Base-by-base conservation (phyloP, 2,797 vertebrate species). In the Cetoscarus ocellatus region DNA sequence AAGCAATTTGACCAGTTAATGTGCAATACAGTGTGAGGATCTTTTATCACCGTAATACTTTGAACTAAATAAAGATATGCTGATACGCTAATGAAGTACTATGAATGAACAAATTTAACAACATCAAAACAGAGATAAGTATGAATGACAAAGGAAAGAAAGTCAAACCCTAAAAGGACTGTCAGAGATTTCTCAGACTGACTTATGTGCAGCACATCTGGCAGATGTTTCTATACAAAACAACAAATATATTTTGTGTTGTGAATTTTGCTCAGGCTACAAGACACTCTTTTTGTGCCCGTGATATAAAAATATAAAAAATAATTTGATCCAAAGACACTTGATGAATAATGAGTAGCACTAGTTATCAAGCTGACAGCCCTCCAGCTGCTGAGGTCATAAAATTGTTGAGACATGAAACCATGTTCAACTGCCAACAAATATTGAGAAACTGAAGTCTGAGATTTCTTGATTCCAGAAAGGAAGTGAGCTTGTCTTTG, bases 371-470 rank as follows among this genome's bases (percentile, higher is more conserved):
- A 10, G 13, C 15, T 43, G 8, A 57, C 7, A 19, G 34, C 9
- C 1, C 48, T 72, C 10, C 9, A 54, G 39, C 15, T 60, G 49
- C 43, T 75, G 52, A 75, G n/a, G 7, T 59, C 9, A 49, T 58
- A 34, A 63, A 15, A 45, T 60, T 59, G 47, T 70, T 68, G 14
- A 67, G 15, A 67, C 38, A 44, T 53, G 44, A 47, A 74, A 70
- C 61, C 40, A 56, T 38, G 35, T 14, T 38, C 10, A 57, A 7
- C 14, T 7, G 53, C 8, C 15, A 79, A 44, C 47, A 52, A 65
- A 69, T 34, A 63, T 52, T 76, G 71, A 61, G 68, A 71, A 82
- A 79, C 44, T 10, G 38, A 72, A 15, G 10, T 62, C n/a, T 43
- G 13, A 70, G 47, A 15, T 43, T 7, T 59, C n/a, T 40, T 14